These are phyloP conservation scores for Helarctos malayanus DNA, from an alignment of 2,797 vertebrate species.

Conservation along the genomic window DNA sequence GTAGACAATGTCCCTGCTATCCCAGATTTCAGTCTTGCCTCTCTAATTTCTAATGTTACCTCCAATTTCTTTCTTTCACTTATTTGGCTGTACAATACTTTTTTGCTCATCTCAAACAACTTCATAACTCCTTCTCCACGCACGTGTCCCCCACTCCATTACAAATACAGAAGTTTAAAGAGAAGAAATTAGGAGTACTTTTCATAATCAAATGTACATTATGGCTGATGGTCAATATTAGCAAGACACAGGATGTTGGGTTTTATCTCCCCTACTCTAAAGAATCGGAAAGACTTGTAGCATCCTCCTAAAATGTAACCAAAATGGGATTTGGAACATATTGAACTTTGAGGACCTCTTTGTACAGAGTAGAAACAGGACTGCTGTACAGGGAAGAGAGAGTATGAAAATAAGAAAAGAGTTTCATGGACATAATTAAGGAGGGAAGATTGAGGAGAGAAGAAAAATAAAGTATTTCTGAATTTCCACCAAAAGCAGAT, in stretches of 20 bases:
- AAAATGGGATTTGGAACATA: neutral
- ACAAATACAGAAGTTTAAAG: neutral
- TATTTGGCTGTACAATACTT: neutral
- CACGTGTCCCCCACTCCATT: too few species aligned
- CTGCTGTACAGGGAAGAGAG: neutral
- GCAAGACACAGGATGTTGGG: neutral
- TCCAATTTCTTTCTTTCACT: neutral
- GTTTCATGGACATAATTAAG: neutral
- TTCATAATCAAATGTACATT: neutral
- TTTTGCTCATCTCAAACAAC: neutral
- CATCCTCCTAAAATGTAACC: neutral
- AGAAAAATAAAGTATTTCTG: neutral
- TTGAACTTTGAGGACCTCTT: neutral
- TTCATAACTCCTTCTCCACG: neutral
- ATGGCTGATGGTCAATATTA: neutral
- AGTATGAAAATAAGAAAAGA: neutral
- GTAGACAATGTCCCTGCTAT: neutral
- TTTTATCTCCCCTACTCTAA: neutral
- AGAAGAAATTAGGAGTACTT: neutral
- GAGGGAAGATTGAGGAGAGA: neutral
- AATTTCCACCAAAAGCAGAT: neutral
- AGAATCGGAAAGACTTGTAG: neutral
- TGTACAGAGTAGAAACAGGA: neutral
- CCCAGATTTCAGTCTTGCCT: neutral
- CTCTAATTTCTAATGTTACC: neutral